A percentile compares a stretch with the other conserved stretches of the same genome.
Evolutionary conservation across 2,113 vertebrate species (phyloP).

Genomic region (Synchiropus splendidus): DNA sequence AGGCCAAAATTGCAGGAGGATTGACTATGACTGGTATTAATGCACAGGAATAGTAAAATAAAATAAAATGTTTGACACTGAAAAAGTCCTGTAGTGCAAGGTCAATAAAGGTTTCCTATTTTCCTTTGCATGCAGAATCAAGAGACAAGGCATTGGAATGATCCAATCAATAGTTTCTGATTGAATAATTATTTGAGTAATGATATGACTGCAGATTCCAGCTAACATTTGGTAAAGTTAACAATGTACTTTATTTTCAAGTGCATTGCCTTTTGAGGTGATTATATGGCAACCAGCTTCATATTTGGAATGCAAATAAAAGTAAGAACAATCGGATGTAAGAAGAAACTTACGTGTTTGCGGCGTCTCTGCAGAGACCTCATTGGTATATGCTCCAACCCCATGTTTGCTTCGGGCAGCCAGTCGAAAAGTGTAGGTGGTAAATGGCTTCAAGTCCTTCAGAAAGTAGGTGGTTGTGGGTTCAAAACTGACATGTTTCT

Average conservation of each 20-base stretch:
- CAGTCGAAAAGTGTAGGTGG: slow-evolving; percentile 88
- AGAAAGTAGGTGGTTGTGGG: slow-evolving; percentile 84
- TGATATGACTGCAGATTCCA: slow-evolving; percentile 47
- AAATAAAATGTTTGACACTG: too few species aligned
- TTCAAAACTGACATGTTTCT: slow-evolving; percentile 88
- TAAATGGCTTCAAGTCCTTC: slow-evolving; percentile 92
- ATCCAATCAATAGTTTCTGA: too few species aligned
- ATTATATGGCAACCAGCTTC: background rate
- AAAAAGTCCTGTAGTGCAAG: too few species aligned
- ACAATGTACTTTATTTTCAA: slow-evolving; percentile 52
- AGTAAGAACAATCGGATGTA: slow-evolving; percentile 47
- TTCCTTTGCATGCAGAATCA: slow-evolving; percentile 35
- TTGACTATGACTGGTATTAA: too few species aligned
- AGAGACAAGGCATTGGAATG: slow-evolving; percentile 48
- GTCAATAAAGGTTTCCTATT: too few species aligned
- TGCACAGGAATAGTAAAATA: too few species aligned
- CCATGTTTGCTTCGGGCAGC: slow-evolving; percentile 92
- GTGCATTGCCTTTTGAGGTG: slow-evolving; percentile 28
- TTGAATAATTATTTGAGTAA: too few species aligned
- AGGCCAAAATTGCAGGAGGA: too few species aligned
- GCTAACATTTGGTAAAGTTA: background rate
- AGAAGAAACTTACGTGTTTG: slow-evolving; percentile 98
- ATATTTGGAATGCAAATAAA: slow-evolving; percentile 51
- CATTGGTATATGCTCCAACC: slow-evolving; percentile 88
- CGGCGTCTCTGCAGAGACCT: slow-evolving; percentile 93